Percentiles rank a stretch among this genome's conserved stretches.
Evolutionary conservation across 2,113 vertebrate species (phyloP).

Genomic region (Litocranius walleri): DNA sequence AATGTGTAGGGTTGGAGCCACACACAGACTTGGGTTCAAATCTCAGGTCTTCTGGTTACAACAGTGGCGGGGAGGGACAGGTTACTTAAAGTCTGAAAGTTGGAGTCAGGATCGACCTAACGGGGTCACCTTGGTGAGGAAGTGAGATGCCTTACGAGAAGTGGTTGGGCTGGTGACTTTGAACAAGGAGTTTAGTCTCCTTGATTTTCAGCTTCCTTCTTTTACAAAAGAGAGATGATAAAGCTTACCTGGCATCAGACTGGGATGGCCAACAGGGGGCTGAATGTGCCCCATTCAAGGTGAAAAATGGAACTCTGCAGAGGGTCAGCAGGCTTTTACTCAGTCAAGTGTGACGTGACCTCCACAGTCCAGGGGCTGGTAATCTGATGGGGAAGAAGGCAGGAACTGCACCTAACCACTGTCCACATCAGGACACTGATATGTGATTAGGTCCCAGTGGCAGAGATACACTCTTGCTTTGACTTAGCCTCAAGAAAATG

Average conservation of each 20-base stretch:
- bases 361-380: accelerated
- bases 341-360: accelerated
- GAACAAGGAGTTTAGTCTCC: background rate
- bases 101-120: accelerated
- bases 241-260: background rate
- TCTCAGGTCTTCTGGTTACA: background rate
- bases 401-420: accelerated
- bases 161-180: background rate
- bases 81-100: background rate
- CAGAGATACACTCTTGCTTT: background rate
- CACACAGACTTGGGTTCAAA: background rate
- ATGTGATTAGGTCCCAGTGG: accelerated
- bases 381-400: background rate
- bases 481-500: background rate
- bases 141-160: background rate
- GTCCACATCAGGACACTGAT: background rate
- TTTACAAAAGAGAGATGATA: background rate
- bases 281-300: too few species aligned
- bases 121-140: accelerated
- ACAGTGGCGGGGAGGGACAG: accelerated
- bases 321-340: background rate
- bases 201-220: background rate
- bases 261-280: accelerated
- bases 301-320: background rate
- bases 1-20: background rate